Conservation (phyloP, 2,797 vertebrate species). For the Brotula barbata region DNA sequence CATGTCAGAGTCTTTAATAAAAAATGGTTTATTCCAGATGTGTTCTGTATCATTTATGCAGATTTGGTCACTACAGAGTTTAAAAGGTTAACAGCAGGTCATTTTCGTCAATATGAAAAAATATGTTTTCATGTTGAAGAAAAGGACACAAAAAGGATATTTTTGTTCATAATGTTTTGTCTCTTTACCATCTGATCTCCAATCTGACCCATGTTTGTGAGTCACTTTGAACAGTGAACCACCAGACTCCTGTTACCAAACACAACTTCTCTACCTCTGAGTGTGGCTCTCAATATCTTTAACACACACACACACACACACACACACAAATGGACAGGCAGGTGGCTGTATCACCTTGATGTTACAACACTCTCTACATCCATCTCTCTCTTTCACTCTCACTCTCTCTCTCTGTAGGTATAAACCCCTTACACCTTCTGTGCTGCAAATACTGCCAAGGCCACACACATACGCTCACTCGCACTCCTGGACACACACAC, state of each 20-base stretch:
- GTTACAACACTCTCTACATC: slow-evolving; percentile 43
- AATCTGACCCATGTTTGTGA: slow-evolving; percentile 30
- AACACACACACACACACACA: slow-evolving; percentile 16
- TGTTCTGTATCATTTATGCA: no score
- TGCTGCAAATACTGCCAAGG: slow-evolving; percentile 60
- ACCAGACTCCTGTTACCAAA: neutral
- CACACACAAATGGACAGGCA: slow-evolving; percentile 27
- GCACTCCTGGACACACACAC: slow-evolving; percentile 18
- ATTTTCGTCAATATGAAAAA: no score
- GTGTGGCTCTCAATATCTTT: slow-evolving; percentile 2
- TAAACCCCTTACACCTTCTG: slow-evolving; percentile 77
- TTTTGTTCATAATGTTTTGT: no score
- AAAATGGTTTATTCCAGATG: no score
- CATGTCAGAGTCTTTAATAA: no score
- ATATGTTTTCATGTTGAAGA: no score
- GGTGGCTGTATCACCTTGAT: slow-evolving; percentile 62
- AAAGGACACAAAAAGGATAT: no score
- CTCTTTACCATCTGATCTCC: no score
- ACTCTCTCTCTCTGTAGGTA: slow-evolving; percentile 63
- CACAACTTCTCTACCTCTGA: neutral
- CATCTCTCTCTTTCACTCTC: slow-evolving; percentile 6
- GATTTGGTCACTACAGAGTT: no score
- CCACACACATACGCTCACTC: slow-evolving; percentile 38
- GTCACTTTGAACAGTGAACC: neutral
- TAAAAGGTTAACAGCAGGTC: no score